Conservation (phyloP, 2,113 vertebrate species). For the Phasianus colchicus region DNA sequence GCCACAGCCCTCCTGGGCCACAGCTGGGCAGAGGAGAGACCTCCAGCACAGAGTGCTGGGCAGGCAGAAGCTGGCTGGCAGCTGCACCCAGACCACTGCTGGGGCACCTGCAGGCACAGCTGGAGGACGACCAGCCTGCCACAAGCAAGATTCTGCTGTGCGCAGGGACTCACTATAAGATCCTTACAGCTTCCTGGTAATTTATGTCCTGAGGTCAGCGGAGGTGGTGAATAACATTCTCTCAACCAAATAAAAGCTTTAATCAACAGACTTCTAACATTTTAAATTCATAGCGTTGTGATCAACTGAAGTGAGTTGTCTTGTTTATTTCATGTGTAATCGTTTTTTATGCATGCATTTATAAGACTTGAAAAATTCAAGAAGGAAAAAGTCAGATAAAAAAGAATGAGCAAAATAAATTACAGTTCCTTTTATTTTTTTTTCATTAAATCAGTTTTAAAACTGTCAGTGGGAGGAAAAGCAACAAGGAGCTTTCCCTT, state of each 20-base stretch:
- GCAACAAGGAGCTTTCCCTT: background rate
- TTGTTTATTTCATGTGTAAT: background rate
- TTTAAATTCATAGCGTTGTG: background rate
- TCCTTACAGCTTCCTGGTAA: background rate
- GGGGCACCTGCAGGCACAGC: fast-evolving
- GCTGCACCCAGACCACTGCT: fast-evolving
- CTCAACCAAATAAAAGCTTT: background rate
- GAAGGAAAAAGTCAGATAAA: background rate
- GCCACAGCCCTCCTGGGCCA: background rate
- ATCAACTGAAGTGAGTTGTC: background rate
- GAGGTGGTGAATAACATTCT: background rate
- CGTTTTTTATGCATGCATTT: background rate
- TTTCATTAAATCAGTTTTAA: background rate
- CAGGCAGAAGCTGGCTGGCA: background rate
- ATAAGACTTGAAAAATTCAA: background rate
- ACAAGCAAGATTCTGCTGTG: background rate
- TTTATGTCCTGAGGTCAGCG: background rate
- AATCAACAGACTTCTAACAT: background rate
- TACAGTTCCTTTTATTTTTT: background rate
- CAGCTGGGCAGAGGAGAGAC: background rate
- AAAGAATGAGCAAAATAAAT: background rate
- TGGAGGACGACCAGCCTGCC: background rate
- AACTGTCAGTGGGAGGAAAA: background rate
- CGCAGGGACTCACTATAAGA: background rate
- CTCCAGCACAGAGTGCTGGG: background rate